Conservation (phyloP, 30 jellyfish, hydroid and myxozoan species). For the Turritopsis rubra region DNA sequence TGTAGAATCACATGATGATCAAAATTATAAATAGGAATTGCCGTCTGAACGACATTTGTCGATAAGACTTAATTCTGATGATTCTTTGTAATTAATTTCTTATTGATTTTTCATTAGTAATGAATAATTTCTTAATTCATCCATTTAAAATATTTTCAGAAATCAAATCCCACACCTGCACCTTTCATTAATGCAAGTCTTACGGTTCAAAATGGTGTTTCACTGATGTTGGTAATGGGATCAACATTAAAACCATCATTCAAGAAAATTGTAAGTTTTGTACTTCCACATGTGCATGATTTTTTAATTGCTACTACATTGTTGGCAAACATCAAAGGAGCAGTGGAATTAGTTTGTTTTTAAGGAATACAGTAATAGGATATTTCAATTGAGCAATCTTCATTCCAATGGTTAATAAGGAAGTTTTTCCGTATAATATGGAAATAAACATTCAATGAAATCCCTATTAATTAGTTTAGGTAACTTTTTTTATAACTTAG, state of each 20-base stretch:
- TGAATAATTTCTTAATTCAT: not conserved
- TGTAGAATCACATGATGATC: not conserved
- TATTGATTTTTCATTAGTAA: not conserved
- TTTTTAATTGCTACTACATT: not conserved
- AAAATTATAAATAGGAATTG: slow-evolving; percentile 9
- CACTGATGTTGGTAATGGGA: slow-evolving; percentile 13
- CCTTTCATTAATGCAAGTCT: slow-evolving; percentile 10
- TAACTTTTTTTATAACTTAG: too few relatives aligned
- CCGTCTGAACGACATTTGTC: slow-evolving; percentile 26
- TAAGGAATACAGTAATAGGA: too few relatives aligned
- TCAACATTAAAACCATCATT: slow-evolving; percentile 4
- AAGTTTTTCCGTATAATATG: too few relatives aligned
- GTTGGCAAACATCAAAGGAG: too few relatives aligned
- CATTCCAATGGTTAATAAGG: too few relatives aligned
- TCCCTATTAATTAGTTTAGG: too few relatives aligned
- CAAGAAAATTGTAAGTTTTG: slow-evolving; percentile 15
- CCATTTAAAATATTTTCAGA: not conserved
- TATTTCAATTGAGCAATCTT: too few relatives aligned
- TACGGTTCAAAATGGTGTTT: not conserved
- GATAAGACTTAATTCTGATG: not conserved
- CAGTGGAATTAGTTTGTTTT: too few relatives aligned
- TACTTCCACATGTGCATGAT: not conserved
- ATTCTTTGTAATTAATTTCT: too few relatives aligned
- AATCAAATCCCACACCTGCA: slow-evolving; percentile 10
- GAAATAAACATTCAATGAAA: too few relatives aligned